These are phyloP conservation scores for Hystrix brachyura DNA, from an alignment of 2,113 vertebrate genomes.

Conservation along the genomic window DNA sequence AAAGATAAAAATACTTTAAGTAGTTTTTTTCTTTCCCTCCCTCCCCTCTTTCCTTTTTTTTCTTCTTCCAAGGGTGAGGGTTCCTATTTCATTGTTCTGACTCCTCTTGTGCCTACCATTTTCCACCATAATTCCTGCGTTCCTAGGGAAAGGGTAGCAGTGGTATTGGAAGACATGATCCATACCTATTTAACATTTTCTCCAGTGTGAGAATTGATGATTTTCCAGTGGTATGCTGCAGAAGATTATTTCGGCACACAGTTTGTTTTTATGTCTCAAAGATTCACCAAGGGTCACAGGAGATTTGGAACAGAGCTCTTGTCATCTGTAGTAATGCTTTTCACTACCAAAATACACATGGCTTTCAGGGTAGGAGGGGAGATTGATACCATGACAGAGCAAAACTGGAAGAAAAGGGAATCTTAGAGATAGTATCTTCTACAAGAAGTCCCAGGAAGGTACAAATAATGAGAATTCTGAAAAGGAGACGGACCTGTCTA, in stretches of 20 bases:
- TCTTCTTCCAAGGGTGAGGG: not conserved
- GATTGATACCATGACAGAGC: constrained; percentile 74
- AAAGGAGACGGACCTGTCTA: constrained; percentile 84
- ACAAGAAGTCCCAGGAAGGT: constrained; percentile 81
- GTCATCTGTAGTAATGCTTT: constrained; percentile 48
- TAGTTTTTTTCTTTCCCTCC: not conserved
- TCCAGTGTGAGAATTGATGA: constrained; percentile 78
- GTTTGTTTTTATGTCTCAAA: constrained; percentile 78
- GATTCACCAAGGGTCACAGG: constrained; percentile 65
- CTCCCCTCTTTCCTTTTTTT: not conserved
- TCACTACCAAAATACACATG: constrained; percentile 62
- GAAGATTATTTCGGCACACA: constrained; percentile 66
- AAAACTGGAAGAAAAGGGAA: constrained; percentile 70
- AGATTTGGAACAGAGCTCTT: constrained; percentile 61
- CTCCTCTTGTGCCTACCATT: not conserved
- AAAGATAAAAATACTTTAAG: not conserved
- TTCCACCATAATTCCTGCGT: not conserved
- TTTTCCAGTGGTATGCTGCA: constrained; percentile 70
- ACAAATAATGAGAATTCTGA: constrained; percentile 84
- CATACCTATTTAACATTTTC: constrained; percentile 58
- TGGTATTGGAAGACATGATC: not conserved
- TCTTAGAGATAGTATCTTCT: constrained; percentile 73
- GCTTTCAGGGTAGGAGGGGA: constrained; percentile 15
- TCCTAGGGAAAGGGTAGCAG: not conserved
- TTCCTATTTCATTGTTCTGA: not conserved